Evolutionary conservation across 2,113 vertebrate genomes (phyloP).

Genomic region (Eupsittula cactorum): DNA sequence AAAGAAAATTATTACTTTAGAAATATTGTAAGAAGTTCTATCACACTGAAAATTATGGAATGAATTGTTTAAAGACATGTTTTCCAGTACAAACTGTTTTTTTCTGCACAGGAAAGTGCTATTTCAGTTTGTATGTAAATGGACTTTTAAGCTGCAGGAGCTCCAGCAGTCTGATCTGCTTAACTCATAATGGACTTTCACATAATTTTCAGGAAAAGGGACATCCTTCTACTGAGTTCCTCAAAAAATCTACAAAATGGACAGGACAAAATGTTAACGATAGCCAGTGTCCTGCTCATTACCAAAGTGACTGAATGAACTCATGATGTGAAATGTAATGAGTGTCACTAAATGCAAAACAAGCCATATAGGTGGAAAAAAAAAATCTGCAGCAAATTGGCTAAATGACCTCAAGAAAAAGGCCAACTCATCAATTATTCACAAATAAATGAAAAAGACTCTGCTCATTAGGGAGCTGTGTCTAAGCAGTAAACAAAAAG

Average conservation of each 20-base stretch:
- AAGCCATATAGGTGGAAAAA: neutral
- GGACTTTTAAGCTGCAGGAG: neutral
- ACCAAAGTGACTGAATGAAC: neutral
- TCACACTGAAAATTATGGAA: neutral
- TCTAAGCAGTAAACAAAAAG: neutral
- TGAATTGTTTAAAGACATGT: neutral
- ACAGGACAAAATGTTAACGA: neutral
- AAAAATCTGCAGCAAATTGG: neutral
- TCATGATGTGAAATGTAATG: neutral
- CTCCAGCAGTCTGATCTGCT: neutral
- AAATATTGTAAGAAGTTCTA: neutral
- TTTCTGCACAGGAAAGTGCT: neutral
- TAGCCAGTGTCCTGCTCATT: neutral
- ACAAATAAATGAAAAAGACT: neutral
- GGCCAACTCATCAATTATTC: neutral
- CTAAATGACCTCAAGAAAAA: neutral
- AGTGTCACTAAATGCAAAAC: neutral
- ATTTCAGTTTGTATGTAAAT: neutral
- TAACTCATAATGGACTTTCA: neutral
- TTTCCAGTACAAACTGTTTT: neutral
- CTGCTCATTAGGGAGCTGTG: neutral
- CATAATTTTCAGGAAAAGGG: neutral
- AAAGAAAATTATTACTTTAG: neutral
- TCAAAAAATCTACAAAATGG: neutral
- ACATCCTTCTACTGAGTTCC: neutral